Conservation (phyloP, 2,888 invertebrate species). For the Acrocyrtus sp. region DNA sequence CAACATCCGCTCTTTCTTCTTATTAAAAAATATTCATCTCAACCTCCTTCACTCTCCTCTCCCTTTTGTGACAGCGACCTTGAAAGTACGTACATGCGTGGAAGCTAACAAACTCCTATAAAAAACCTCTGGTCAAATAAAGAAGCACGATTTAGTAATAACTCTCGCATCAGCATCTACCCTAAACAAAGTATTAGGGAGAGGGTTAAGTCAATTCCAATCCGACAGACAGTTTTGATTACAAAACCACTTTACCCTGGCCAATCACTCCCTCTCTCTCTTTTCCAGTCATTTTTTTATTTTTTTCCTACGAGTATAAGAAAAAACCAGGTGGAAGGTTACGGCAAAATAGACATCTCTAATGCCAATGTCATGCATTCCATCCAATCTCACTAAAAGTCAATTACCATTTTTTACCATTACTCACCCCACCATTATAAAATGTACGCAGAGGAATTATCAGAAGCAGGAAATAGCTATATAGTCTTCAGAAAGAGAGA, state of each 20-base stretch:
- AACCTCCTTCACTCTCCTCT: too few species aligned
- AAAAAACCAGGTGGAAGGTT: background rate
- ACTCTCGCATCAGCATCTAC: too few species aligned
- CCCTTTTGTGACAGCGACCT: too few species aligned
- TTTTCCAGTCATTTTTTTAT: too few species aligned
- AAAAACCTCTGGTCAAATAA: too few species aligned
- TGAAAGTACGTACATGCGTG: background rate
- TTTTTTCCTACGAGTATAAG: background rate
- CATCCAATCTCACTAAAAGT: slow-evolving; percentile 2
- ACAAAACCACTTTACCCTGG: background rate
- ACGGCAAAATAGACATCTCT: background rate
- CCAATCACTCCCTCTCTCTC: background rate
- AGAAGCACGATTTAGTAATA: too few species aligned
- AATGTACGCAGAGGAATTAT: background rate
- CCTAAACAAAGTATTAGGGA: too few species aligned
- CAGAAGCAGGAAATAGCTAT: background rate
- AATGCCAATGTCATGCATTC: too few species aligned
- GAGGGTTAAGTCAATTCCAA: background rate
- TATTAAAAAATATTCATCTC: too few species aligned
- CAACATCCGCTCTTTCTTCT: background rate
- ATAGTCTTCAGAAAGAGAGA: background rate
- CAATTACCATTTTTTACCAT: background rate
- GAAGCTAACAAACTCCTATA: background rate
- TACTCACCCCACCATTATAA: background rate
- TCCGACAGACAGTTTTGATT: background rate